Evolutionary conservation across 2,888 invertebrate genomes (phyloP), one percentile per base, ranked within the genome.

Genomic region (Crossocerus cetratus): DNA sequence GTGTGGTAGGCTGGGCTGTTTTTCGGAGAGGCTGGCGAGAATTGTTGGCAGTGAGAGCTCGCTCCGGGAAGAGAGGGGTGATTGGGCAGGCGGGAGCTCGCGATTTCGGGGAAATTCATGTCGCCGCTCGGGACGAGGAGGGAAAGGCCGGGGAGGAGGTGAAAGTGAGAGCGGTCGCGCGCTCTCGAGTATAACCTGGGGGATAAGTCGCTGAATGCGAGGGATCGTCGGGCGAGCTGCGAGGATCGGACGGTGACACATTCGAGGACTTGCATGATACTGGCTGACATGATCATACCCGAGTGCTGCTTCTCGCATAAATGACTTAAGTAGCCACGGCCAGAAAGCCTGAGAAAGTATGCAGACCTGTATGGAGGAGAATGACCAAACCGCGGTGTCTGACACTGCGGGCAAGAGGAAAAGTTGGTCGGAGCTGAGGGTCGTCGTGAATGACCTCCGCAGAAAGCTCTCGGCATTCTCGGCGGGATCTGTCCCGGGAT

Each of bases 371-470:
- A 79, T 81, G 69, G 83, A 82, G 63, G 80, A 77, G 16, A 78
- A 76, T 32, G 84, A 83, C 23, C 77, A 65, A 57, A 65, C 66
- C 16, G 20, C 45, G 13, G 20, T 53, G n/a, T 57, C 55, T 21
- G 80, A 78, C 58, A 72, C 18, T 20, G 59, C 71, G 56, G 23
- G 65, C 23, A 55, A 65, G n/a, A 69, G 66, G 68, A 91, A 90
- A 84, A 93, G 94, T 64, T 97, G 96, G 97, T 94, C 94, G 1
- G 96, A 96, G 89, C 93, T 96, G 21, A 93, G 95, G 73, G 93
- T 94, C 60, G 95, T 95, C 8, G 96, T 97, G 0, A 94, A 95
- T 85, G 96, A 96, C 86, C 92, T 97, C 81, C 92, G 97, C 14
- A 94, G 96, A 81, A 94, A 95, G 86, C 89, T 97, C 70, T 95